Evolutionary conservation across 2,888 invertebrate species (phyloP), one percentile per base, ranked within the genome.

Genomic region (Hypercompe scribonia): DNA sequence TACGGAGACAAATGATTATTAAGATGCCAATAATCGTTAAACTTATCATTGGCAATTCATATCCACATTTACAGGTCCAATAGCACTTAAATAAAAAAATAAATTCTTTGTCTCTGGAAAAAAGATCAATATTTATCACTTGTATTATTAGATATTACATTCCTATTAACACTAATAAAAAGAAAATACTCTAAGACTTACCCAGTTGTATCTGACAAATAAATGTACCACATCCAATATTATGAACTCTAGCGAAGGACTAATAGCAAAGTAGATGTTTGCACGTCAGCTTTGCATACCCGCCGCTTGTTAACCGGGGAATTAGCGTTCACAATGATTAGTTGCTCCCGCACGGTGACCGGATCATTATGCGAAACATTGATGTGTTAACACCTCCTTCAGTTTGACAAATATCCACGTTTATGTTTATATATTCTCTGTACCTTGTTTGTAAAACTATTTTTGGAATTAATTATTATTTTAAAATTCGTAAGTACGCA

Each of bases 231-330:
- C 67, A 77, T 90, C 91, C 85, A 88, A 74, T 68, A 34, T 79
- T 74, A 78, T 42, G 71, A 69, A 3, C 54, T 81, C n/a, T 76
- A 58, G 80, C 24, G 66, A 88, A 87, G 90, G 92, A 92, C 90
- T 94, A 94, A 95, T 94, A 91, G 91, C 89, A 81, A 85, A 85
- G 86, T 88, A 88, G 89, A 89, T 92, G 91, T 92, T 94, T 91
- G 91, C 90, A 88, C 90, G 90, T 86, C 88, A 87, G 93, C 92
- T 94, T 92, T 93, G 92, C 94, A 93, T 93, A 90, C 85, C 82
- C 87, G 72, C 88, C 85, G 90, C 90, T 92, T 93, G 93, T 93
- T 93, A 93, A 89, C 88, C 81, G 72, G 82, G 83, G 86, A 88
- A 92, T 93, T 92, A 92, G 83, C 84, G 81, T 85, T 86, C 73